A percentile compares a stretch with the other conserved stretches of the same genome.
phyloP scores from a whole-genome alignment of 2,888 invertebrate species.

The Pherbina coryleti region DNA sequence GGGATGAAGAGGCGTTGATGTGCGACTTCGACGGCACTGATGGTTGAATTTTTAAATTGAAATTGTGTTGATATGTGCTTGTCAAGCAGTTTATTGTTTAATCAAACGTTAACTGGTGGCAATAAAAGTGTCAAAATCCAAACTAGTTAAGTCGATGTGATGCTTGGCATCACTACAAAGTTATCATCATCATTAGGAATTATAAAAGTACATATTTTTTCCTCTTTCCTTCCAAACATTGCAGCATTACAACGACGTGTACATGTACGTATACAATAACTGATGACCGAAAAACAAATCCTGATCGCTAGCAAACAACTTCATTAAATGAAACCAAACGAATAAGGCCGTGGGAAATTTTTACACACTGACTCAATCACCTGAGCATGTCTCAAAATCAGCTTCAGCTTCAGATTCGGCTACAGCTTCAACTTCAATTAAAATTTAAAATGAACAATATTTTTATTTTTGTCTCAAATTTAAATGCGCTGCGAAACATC shows the following conservation, averaged over 20 bases:
- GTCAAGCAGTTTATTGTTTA: conserved; percentile 3
- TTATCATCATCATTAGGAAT: background rate
- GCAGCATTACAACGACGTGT: background rate
- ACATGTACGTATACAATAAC: too few species aligned
- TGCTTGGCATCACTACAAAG: background rate
- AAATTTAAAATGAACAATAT: conserved; percentile 43
- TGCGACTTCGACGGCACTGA: background rate
- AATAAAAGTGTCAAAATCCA: background rate
- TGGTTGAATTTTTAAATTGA: background rate
- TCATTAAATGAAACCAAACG: conserved; percentile 47
- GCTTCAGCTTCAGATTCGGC: background rate
- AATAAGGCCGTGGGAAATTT: conserved; percentile 53
- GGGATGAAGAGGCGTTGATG: background rate
- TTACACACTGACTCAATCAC: conserved; percentile 37
- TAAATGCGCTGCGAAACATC: conserved; percentile 40
- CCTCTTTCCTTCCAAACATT: background rate
- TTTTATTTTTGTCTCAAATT: conserved; percentile 35
- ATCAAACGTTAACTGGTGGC: background rate
- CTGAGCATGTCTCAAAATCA: background rate
- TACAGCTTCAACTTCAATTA: conserved; percentile 36
- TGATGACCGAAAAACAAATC: background rate
- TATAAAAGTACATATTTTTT: background rate
- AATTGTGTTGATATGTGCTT: conserved; percentile 1
- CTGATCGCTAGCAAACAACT: conserved; percentile 33
- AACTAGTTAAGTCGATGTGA: too few species aligned